Percentiles rank a stretch among this genome's conserved stretches.
These are phyloP conservation scores for Neocrepidodera transversa DNA, from an alignment of 2,888 invertebrate species.

Conservation along the genomic window DNA sequence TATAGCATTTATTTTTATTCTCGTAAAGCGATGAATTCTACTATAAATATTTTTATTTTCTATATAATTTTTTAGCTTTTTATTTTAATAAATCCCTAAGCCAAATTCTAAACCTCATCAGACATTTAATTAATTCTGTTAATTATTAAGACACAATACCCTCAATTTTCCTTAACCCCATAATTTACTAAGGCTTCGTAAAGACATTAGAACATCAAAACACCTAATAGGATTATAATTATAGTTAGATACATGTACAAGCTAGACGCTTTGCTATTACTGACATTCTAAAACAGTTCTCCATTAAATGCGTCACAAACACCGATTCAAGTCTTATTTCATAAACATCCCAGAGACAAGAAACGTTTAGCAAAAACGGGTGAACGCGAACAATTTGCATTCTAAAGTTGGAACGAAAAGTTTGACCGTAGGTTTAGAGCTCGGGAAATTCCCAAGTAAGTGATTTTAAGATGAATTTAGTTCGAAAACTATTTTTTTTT, in stretches of 20 bases:
- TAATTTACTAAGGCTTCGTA: conserved; percentile 25
- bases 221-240: conserved; percentile 37
- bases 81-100: too few relatives aligned
- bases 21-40: too few relatives aligned
- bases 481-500: too few relatives aligned
- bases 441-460: conserved; percentile 19
- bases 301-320: conserved; percentile 31
- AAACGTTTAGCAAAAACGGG: conserved; percentile 23
- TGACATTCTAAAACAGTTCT: conserved; percentile 28
- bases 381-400: conserved; percentile 22
- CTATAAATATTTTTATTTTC: too few relatives aligned
- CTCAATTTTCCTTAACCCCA: conserved; percentile 12
- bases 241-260: conserved; percentile 18
- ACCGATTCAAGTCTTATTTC: conserved; percentile 12
- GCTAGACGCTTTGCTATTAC: conserved; percentile 21
- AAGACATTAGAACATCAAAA: conserved; percentile 24
- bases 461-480: neutral
- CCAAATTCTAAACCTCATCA: too few relatives aligned
- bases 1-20: too few relatives aligned
- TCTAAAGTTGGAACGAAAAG: conserved; percentile 12
- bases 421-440: conserved; percentile 5
- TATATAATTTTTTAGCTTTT: too few relatives aligned
- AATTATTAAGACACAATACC: conserved; percentile 2
- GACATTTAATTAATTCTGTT: neutral
- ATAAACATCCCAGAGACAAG: conserved; percentile 26